These are phyloP conservation scores for Myotis yumanensis DNA, from an alignment of 2,113 vertebrate genomes.

Conservation along the genomic window DNA sequence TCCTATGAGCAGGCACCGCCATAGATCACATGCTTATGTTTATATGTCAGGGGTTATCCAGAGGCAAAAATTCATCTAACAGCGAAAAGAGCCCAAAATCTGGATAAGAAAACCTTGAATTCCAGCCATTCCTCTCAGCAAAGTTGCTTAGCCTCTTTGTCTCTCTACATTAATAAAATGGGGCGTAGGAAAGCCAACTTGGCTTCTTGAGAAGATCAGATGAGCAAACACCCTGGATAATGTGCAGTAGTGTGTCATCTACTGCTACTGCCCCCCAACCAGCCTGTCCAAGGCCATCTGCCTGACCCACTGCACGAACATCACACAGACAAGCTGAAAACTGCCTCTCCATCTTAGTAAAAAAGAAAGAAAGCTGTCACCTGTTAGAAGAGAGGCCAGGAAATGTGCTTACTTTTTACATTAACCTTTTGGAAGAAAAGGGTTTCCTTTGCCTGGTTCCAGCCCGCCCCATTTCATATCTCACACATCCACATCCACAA, in stretches of 20 bases:
- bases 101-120: neutral
- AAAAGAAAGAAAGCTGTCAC: neutral
- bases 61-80: neutral
- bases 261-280: neutral
- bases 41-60: neutral
- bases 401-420: neutral
- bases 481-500: accelerated
- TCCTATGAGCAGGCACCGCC: neutral
- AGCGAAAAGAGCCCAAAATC: neutral
- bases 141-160: neutral
- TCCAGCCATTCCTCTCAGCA: neutral
- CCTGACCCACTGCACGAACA: accelerated
- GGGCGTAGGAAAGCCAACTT: neutral
- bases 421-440: neutral
- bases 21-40: no score
- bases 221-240: neutral
- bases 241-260: neutral
- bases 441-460: neutral
- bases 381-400: neutral
- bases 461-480: neutral
- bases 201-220: neutral
- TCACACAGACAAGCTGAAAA: neutral
- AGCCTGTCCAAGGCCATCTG: neutral
- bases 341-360: neutral
- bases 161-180: neutral